A percentile compares a stretch with the other conserved stretches of the same genome.
Conservation (phyloP, 2,113 vertebrate genomes). For the Macquaria ambigua region DNA sequence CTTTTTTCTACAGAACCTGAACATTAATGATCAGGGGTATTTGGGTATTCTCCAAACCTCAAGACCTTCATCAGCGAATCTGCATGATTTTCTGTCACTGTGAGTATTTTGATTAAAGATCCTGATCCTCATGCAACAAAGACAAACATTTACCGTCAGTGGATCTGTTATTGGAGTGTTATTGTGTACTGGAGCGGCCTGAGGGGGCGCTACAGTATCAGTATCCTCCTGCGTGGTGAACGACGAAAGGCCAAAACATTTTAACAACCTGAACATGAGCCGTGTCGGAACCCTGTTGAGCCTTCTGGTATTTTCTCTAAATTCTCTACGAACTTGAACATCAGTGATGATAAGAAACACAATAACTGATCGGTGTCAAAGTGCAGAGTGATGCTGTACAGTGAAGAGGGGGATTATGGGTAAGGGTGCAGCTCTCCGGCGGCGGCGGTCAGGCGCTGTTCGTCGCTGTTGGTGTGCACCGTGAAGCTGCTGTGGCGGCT, state of each 20-base stretch:
- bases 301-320: background rate
- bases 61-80: background rate
- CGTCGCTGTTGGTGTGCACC: slow-evolving; percentile 84
- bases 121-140: background rate
- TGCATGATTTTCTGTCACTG: background rate
- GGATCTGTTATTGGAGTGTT: background rate
- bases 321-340: slow-evolving; percentile 6
- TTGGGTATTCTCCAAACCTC: background rate
- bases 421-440: slow-evolving; percentile 83
- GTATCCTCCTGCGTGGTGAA: background rate
- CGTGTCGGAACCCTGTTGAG: slow-evolving; percentile 5
- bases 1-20: background rate
- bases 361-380: slow-evolving; percentile 34
- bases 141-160: too few relatives aligned
- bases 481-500: slow-evolving; percentile 90
- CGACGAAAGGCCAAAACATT: too few relatives aligned
- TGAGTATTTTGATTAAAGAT: background rate
- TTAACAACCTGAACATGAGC: background rate
- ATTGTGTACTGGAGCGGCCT: too few relatives aligned
- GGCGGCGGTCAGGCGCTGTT: slow-evolving; percentile 79
- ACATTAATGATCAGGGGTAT: background rate
- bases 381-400: slow-evolving; percentile 62
- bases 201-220: background rate
- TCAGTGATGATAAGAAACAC: slow-evolving; percentile 36
- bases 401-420: slow-evolving; percentile 47